Percentiles rank a stretch among this genome's conserved stretches.
These are phyloP conservation scores for Hirudo medicinalis DNA, from an alignment of 1,140 invertebrate species.

Conservation along the genomic window DNA sequence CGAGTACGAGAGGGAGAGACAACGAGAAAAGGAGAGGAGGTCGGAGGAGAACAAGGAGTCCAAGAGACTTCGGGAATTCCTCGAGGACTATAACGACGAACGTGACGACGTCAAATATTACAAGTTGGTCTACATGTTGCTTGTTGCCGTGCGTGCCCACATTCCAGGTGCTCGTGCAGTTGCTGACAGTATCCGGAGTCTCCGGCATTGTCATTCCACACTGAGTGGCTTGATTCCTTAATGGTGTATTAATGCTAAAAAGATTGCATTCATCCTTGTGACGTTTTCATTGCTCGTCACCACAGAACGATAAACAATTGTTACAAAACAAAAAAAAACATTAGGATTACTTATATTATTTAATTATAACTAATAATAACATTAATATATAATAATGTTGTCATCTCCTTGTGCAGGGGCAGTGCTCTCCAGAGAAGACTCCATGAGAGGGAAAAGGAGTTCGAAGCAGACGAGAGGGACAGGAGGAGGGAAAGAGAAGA, in stretches of 20 bases:
- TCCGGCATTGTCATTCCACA: too few relatives aligned
- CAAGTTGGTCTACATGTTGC: constrained; percentile 49
- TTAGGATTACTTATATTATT: too few relatives aligned
- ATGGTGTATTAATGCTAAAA: too few relatives aligned
- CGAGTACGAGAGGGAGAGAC: constrained; percentile 77
- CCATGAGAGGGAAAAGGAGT: constrained; percentile 76
- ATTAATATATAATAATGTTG: too few relatives aligned
- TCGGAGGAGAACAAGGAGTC: constrained; percentile 74
- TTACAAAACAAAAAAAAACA: too few relatives aligned
- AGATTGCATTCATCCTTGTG: too few relatives aligned
- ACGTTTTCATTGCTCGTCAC: too few relatives aligned
- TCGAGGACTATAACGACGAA: constrained; percentile 97
- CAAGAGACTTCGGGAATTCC: constrained; percentile 83
- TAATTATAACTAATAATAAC: too few relatives aligned
- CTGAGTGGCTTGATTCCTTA: too few relatives aligned
- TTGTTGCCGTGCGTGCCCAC: neutral
- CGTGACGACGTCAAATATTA: constrained; percentile 91
- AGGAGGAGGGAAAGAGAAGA: constrained; percentile 78
- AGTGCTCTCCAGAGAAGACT: constrained; percentile 74
- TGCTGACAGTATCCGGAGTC: too few relatives aligned
- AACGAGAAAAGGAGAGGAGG: constrained; percentile 67
- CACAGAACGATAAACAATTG: too few relatives aligned
- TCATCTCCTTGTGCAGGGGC: constrained; percentile 46
- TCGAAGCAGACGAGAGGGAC: constrained; percentile 76
- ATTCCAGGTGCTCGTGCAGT: neutral